A percentile compares a stretch with the other conserved stretches of the same genome.
phyloP scores from a whole-genome alignment of 2,797 vertebrate species.

The Zalophus californianus region DNA sequence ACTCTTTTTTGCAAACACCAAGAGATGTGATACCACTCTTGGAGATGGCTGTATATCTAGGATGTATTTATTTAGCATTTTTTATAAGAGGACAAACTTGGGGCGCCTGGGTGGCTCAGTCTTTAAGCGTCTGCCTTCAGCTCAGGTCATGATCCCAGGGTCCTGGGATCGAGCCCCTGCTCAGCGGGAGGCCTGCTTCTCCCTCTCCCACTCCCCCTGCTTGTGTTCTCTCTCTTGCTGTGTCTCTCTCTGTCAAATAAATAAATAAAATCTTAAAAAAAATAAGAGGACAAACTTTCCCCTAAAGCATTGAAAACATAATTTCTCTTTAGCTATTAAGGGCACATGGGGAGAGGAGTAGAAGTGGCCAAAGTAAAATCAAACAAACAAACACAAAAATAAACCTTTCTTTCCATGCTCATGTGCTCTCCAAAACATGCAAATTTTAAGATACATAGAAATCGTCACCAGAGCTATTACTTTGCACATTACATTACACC shows the following conservation, averaged over 20 bases:
- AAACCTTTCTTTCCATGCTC: constrained; percentile 30
- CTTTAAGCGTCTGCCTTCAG: too few species aligned
- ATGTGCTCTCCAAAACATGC: not conserved
- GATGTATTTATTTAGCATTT: not conserved
- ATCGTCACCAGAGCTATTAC: not conserved
- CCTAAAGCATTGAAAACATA: not conserved
- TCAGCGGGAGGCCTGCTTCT: too few species aligned
- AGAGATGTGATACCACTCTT: not conserved
- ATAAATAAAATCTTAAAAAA: too few species aligned
- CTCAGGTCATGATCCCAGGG: too few species aligned
- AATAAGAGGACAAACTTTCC: constrained; percentile 29
- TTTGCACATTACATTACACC: not conserved
- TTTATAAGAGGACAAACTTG: constrained; percentile 21
- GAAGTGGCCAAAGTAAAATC: not conserved
- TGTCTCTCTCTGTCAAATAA: too few species aligned
- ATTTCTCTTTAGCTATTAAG: not conserved
- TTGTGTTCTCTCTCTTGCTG: too few species aligned
- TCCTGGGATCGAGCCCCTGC: too few species aligned
- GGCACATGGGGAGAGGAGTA: not conserved
- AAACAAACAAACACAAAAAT: constrained; percentile 46
- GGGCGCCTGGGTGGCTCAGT: too few species aligned
- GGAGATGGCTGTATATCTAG: not conserved
- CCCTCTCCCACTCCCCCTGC: too few species aligned
- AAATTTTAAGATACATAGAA: not conserved
- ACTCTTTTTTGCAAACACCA: constrained; percentile 40